Evolutionary conservation across 1,140 invertebrate species (phyloP), one percentile per base, ranked within the genome.

Genomic region (Caligus rogercresseyi): DNA sequence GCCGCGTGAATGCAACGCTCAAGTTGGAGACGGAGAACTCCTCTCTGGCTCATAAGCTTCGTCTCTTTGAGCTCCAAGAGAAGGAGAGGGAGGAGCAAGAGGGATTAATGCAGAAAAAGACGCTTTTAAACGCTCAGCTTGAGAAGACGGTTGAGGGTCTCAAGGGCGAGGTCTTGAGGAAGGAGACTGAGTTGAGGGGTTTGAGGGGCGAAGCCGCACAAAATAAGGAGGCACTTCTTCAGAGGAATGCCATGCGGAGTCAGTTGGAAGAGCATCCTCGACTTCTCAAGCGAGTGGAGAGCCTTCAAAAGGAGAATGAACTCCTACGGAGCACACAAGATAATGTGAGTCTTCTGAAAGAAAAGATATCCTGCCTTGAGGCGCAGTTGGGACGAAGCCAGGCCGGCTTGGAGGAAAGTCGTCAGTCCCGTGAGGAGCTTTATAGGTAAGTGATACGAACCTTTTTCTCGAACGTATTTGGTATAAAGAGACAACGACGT

Each of bases 281-380:
- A n/a, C 19, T 60, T 18, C 15, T 26, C 13, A 16, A n/a, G 15
- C 20, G 43, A 31, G 26, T 26, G 24, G 57, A 60, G 16, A 15
- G 16, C 21, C 23, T 60, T 2, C 15, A 15, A 3, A 25, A 18
- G n/a, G 57, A 60, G 24, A 60, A 60, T 60, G 43, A 25, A 15
- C 57, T 60, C 18, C 26, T 60, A 18, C 18, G 16, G 15, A n/a
- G 43, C 25, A 60, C 57, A 18, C 20, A 21, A 16, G 57, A 60
- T 15, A 60, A 60, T 43, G 57, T 25, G 14, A 14, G 15, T 13
- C 26, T 60, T 15, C 57, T 60, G 15, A 60, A 60, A 15, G 23
- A 60, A 25, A 21, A 60, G 16, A 60, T 60, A 18, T 25, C 23
- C 16, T 18, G 25, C 21, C 57, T 60, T 25, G 23, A 25, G 57